Conservation (phyloP, 2,888 invertebrate genomes). For the Tholera decimalis region DNA sequence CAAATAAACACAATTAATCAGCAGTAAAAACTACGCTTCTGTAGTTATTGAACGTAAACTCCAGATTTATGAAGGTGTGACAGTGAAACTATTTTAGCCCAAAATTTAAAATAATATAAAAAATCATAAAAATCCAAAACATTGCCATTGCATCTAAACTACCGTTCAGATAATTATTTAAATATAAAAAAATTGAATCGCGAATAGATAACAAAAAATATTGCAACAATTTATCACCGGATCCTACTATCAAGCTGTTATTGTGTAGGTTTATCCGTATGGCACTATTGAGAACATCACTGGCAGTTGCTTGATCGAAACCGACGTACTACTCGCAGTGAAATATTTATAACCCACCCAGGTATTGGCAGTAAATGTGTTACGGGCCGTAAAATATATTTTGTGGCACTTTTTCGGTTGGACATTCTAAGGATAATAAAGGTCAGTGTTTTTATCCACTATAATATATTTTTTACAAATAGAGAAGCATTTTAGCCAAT, state of each 20-base stretch:
- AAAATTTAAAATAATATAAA: neutral
- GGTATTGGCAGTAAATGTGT: constrained; percentile 42
- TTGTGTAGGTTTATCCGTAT: constrained; percentile 56
- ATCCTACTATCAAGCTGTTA: constrained; percentile 53
- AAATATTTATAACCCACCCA: constrained; percentile 45
- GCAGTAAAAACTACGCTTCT: neutral
- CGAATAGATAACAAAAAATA: constrained; percentile 33
- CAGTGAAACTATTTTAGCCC: neutral
- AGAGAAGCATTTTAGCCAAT: neutral
- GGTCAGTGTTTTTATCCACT: constrained; percentile 54
- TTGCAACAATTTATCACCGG: constrained; percentile 56
- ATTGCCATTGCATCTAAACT: constrained; percentile 3
- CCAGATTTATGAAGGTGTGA: neutral
- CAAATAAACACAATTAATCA: too few relatives aligned
- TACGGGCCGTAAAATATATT: constrained; percentile 48
- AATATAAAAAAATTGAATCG: constrained; percentile 13
- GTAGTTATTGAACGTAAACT: too few relatives aligned
- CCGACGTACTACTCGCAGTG: constrained; percentile 16
- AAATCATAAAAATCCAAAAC: neutral
- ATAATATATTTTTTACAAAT: neutral
- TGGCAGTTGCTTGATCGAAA: constrained; percentile 47
- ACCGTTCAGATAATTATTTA: constrained; percentile 2
- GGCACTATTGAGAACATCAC: constrained; percentile 23
- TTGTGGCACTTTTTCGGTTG: constrained; percentile 16
- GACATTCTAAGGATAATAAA: constrained; percentile 32